Evolutionary conservation across 2,888 invertebrate genomes (phyloP).

Genomic region (Hoplodrina blanda): DNA sequence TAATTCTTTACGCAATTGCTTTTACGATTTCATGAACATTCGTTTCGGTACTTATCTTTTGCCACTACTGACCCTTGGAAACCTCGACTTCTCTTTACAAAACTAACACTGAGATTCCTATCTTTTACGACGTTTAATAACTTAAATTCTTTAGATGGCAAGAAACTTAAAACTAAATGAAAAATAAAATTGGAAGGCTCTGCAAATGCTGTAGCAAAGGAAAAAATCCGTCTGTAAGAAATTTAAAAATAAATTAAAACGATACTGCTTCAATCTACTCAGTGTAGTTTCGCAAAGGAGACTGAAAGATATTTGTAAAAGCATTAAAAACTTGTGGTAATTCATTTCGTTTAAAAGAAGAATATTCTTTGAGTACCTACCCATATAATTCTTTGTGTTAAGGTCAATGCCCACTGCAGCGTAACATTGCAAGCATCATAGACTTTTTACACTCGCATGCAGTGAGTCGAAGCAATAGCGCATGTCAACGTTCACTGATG

Average conservation of each 20-base stretch:
- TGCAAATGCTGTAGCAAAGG: slow-evolving; percentile 31
- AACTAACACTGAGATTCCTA: slow-evolving; percentile 22
- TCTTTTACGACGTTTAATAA: slow-evolving; percentile 13
- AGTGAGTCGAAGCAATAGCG: slow-evolving; percentile 51
- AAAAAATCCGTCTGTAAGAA: slow-evolving; percentile 48
- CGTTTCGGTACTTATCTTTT: slow-evolving; percentile 41
- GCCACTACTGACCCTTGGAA: slow-evolving; percentile 36
- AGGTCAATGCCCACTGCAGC: slow-evolving; percentile 42
- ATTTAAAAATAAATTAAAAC: slow-evolving; percentile 62
- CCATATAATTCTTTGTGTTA: slow-evolving; percentile 22
- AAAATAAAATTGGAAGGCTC: slow-evolving; percentile 41
- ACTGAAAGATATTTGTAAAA: slow-evolving; percentile 36
- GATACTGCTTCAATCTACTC: slow-evolving; percentile 25
- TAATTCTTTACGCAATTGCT: slow-evolving; percentile 54
- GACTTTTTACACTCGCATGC: slow-evolving; percentile 44
- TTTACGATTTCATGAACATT: slow-evolving; percentile 42
- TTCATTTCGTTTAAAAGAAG: slow-evolving; percentile 30
- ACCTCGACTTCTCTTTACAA: slow-evolving; percentile 35
- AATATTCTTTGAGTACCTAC: slow-evolving; percentile 17
- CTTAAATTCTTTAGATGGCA: slow-evolving; percentile 36
- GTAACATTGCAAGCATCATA: slow-evolving; percentile 45
- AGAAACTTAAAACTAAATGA: slow-evolving; percentile 41
- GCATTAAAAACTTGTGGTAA: slow-evolving; percentile 8
- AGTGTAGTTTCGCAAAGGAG: slow-evolving; percentile 15
- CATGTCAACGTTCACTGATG: slow-evolving; percentile 47